phyloP scores from a whole-genome alignment of 2,888 invertebrate genomes.

The Lagria hirta region DNA sequence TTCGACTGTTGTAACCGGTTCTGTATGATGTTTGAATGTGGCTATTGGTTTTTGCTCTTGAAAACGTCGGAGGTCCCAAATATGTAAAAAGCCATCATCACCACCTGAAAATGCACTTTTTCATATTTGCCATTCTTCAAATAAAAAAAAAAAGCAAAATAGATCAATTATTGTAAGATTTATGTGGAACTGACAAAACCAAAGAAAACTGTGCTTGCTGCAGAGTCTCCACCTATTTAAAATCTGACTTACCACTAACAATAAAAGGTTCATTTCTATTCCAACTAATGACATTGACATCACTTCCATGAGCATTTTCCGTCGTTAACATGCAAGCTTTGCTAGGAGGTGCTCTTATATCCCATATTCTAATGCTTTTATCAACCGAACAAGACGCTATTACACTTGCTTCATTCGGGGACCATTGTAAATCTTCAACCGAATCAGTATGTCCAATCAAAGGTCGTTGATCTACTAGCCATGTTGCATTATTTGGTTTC shows the following conservation, averaged over 20 bases:
- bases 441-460: slow-evolving; percentile 85
- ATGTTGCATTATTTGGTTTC: slow-evolving; percentile 79
- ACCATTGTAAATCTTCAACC: slow-evolving; percentile 99
- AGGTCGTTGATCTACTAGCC: slow-evolving; percentile 91
- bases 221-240: too few species aligned
- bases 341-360: slow-evolving; percentile 79
- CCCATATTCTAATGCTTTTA: slow-evolving; percentile 93
- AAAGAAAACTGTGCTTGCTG: too few species aligned
- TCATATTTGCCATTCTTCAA: neutral
- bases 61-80: slow-evolving; percentile 95
- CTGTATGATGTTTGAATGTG: slow-evolving; percentile 92
- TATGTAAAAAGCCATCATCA: slow-evolving; percentile 90
- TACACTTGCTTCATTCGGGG: slow-evolving; percentile 90
- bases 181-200: too few species aligned
- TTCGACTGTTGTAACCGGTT: slow-evolving; percentile 92
- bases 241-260: slow-evolving; percentile 72
- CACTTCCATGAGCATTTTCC: slow-evolving; percentile 82
- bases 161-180: too few species aligned
- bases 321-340: slow-evolving; percentile 91
- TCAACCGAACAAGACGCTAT: slow-evolving; percentile 88
- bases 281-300: slow-evolving; percentile 98
- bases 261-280: slow-evolving; percentile 89
- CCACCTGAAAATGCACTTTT: too few species aligned
- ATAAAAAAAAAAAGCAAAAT: slow-evolving; percentile 24
- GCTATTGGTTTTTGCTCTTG: slow-evolving; percentile 79